Base-by-base conservation (phyloP, 2,113 vertebrate genomes). In the Hippocampus abdominalis region DNA sequence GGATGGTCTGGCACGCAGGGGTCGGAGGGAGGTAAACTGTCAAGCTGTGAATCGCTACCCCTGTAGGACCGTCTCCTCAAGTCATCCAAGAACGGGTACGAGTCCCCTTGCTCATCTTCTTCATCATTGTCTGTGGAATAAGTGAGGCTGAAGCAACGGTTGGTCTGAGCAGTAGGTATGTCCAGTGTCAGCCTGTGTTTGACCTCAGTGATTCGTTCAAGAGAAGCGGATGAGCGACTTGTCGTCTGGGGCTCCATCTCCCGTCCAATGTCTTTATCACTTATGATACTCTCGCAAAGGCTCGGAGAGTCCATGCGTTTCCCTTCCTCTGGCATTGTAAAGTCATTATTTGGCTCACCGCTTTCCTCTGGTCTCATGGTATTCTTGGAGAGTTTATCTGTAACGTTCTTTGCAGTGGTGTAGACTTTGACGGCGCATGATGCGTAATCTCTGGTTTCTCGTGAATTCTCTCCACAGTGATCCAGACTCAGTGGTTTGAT, bases 41-140 rank as follows among this genome's bases (percentile, higher is more conserved):
- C 90, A 29, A 90, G 79, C 74, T 90, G 91, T 56, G 84, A 83
- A 29, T 92, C 85, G 0, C 86, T 87, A n/a, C 69, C 81, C 56
- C 66, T 68, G 46, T 87, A 94, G 1, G 92, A 93, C 65, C 87
- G 82, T 75, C 87, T 90, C 77, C 70, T 86, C 64, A 91, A 60
- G 66, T 84, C 76, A 56, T 81, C 89, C 48, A 90, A 71, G 84
- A 86, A 92, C 10, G 92, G 85, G 53, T 90, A 91, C 1, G 81
- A 77, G 64, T 88, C 90, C 4, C 66, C 82, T 0, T 86, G 80
- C 0, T 85, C 85, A 15, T 90, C 88, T 0, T 93, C 93, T 62
- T 94, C 94, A 0, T 95, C 94, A 59, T 96, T 94, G 3, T 94
- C 94, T 0, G 92, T 87, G 40, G 93, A 93, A 77, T 93, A 93